Evolutionary conservation across 2,888 invertebrate genomes (phyloP).

Genomic region (Callimorpha dominula): DNA sequence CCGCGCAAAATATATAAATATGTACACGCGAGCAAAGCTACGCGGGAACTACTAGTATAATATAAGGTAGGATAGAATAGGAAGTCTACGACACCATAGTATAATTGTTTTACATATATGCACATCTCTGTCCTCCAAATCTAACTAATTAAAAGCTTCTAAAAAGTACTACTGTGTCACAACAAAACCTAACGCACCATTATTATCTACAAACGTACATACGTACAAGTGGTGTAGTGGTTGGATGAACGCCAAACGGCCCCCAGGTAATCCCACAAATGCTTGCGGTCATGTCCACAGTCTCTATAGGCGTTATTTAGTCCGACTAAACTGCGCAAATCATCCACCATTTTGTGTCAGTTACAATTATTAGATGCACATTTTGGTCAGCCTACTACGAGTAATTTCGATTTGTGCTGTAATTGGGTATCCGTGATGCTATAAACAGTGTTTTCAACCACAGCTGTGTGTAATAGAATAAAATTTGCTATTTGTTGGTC

Average conservation of each 20-base stretch:
- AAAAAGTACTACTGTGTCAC: neutral
- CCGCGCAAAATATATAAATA: too few species aligned
- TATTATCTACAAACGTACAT: neutral
- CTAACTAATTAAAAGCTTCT: neutral
- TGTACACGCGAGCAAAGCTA: too few species aligned
- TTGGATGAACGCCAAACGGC: conserved; percentile 69
- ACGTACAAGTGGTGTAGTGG: conserved; percentile 36
- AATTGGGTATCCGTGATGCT: conserved; percentile 36
- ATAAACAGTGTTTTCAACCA: conserved; percentile 26
- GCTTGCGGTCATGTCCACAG: conserved; percentile 57
- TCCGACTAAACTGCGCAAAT: conserved; percentile 45
- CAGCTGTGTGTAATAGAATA: conserved; percentile 16
- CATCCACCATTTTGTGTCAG: conserved; percentile 34
- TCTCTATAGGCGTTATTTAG: conserved; percentile 54
- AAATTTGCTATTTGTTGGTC: conserved; percentile 19
- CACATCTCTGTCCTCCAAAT: neutral
- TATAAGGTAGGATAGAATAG: too few species aligned
- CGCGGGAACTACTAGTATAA: too few species aligned
- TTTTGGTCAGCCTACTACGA: conserved; percentile 24
- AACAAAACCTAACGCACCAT: neutral
- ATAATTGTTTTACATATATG: neutral
- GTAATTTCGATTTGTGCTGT: conserved; percentile 26
- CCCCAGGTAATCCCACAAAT: conserved; percentile 66
- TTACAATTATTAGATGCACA: conserved; percentile 40
- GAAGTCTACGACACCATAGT: too few species aligned